Base-by-base conservation (phyloP, 2,888 invertebrate genomes). In the Drosophila yooni region DNA sequence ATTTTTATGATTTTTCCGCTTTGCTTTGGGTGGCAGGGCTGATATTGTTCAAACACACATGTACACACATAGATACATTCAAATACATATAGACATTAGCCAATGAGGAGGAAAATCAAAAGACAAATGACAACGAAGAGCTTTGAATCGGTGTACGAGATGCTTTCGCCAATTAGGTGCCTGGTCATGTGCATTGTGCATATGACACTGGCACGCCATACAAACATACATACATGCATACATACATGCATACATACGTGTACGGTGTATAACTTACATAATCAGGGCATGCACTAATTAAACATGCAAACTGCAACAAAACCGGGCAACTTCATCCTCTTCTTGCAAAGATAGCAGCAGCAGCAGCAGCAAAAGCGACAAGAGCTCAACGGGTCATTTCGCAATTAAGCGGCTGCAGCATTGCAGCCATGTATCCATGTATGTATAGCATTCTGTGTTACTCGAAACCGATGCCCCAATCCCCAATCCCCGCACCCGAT, bases 31-130 rank as follows among this genome's bases (percentile, higher is more conserved):
- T 51, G 43, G n/a, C 43, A 34, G 68, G 53, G n/a, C 64, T 83
- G 63, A 59, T 70, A 69, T 46, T 25, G 50, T 38, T n/a, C 25
- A 38, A 18, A 7, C 34, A 54, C 15, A 18, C 6, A 8, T 25
- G 7, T 3, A 18, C 53, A 53, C 29, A 51, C n/a, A 31, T n/a
- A n/a, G 6, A 13, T 31, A n/a, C 5, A 29, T 40, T n/a, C 27
- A 56, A 2, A n/a, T 10, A 13, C 21, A 48, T 76, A 59, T 73
- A 80, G 83, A 68, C 72, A 68, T 79, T 74, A 76, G 76, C 66
- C 85, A 85, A 90, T 89, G 85, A 84, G 76, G 71, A 73, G 85
- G 85, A 85, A 85, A 85, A 87, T 89, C 88, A 82, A 90, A 90
- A 84, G 79, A 76, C 70, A 69, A 79, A 69, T 73, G 65, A 56